Evolutionary conservation across 1,140 invertebrate species (phyloP).

Genomic region (Halictus rubicundus): DNA sequence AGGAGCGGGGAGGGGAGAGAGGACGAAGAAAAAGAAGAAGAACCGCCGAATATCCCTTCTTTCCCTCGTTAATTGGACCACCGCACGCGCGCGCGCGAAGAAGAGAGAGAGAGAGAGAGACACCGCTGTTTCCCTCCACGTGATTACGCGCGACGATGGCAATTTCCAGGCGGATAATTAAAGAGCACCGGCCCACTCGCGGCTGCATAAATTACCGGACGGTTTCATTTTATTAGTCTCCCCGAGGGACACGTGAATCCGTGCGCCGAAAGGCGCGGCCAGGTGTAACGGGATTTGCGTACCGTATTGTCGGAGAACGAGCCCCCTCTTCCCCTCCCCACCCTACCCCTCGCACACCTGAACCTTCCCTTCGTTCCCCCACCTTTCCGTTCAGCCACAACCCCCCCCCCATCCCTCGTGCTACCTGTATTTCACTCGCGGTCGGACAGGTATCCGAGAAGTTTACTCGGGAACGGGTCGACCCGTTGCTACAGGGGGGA

Average conservation of each 20-base stretch:
- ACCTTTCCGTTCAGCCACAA: too few relatives aligned
- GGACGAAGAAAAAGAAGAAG: too few relatives aligned
- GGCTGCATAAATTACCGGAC: constrained; percentile 3
- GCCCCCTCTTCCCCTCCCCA: neutral
- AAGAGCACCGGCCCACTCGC: constrained; percentile 1
- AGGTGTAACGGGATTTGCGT: constrained; percentile 36
- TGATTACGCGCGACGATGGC: constrained; percentile 39
- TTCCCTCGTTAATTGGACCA: constrained; percentile 47
- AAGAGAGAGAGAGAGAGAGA: too few relatives aligned
- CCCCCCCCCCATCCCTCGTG: neutral
- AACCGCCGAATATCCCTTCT: neutral
- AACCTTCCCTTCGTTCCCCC: too few relatives aligned
- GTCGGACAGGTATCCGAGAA: neutral
- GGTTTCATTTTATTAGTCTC: constrained; percentile 17
- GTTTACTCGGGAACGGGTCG: neutral
- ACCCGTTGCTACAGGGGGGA: neutral
- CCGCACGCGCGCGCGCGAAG: constrained; percentile 34
- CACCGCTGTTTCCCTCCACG: constrained; percentile 41
- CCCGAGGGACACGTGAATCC: neutral
- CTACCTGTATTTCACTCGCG: constrained; percentile 10
- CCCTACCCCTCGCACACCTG: too few relatives aligned
- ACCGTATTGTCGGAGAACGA: constrained; percentile 13
- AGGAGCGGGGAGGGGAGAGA: neutral
- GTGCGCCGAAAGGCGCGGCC: neutral
- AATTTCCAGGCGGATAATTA: constrained; percentile 37